Conservation (phyloP, 2,113 vertebrate species). For the Antennarius striatus region DNA sequence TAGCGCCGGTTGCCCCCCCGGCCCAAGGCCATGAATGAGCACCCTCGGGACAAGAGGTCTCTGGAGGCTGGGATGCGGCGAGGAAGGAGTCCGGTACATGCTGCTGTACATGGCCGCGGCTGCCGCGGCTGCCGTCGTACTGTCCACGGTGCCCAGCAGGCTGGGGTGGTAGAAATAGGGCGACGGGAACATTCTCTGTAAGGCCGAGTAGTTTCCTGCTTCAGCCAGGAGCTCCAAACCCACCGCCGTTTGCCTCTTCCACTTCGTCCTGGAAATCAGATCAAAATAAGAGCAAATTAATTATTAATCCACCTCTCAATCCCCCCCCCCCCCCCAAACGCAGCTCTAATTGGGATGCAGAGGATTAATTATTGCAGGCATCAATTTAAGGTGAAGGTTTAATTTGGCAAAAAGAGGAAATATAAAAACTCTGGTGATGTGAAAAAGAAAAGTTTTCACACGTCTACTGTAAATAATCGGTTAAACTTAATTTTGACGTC, state of each 20-base stretch:
- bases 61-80: conserved; percentile 93
- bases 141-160: conserved; percentile 94
- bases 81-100: conserved; percentile 97
- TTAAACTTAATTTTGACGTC: too few relatives aligned
- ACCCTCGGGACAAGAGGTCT: conserved; percentile 96
- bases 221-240: conserved; percentile 94
- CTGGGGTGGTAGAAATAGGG: conserved; percentile 98
- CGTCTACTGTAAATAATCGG: too few relatives aligned
- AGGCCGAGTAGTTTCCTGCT: conserved; percentile 95
- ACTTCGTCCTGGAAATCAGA: conserved; percentile 88
- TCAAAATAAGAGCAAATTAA: conserved; percentile 73
- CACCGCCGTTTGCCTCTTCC: conserved; percentile 95
- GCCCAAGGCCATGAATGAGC: conserved; percentile 95
- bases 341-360: conserved; percentile 65
- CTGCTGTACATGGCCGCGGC: conserved; percentile 98
- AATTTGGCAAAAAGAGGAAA: conserved; percentile 51
- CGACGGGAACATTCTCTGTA: conserved; percentile 98
- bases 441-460: too few relatives aligned
- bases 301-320: conserved; percentile 69
- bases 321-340: conserved; percentile 54
- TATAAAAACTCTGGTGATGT: conserved; percentile 5
- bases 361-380: conserved; percentile 67
- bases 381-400: conserved; percentile 48
- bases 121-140: conserved; percentile 92
- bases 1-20: conserved; percentile 92